Percentiles rank a stretch among this genome's conserved stretches.
phyloP scores from a whole-genome alignment of 2,797 vertebrate genomes.

The Lutjanus argentimaculatus region DNA sequence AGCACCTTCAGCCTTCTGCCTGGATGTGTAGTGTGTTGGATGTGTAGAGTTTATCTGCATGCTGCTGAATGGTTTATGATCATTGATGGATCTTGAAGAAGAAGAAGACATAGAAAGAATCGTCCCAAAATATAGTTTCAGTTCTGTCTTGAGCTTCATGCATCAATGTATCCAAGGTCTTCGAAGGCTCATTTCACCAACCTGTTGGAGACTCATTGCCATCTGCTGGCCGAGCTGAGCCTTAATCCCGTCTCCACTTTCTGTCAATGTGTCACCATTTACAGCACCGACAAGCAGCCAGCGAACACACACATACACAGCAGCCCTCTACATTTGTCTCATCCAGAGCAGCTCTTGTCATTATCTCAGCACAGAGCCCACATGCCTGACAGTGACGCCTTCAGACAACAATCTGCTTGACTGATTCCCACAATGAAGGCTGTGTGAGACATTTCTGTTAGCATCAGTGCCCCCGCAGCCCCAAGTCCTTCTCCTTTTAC shows the following conservation, averaged over 20 bases:
- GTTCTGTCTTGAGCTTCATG: neutral
- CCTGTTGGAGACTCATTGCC: constrained; percentile 74
- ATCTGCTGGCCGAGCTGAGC: constrained; percentile 73
- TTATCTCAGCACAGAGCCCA: constrained; percentile 3
- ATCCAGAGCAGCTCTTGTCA: constrained; percentile 8
- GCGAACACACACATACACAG: neutral
- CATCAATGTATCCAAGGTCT: neutral
- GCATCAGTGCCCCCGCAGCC: neutral
- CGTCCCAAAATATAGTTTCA: neutral
- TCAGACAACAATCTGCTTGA: constrained; percentile 20
- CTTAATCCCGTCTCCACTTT: constrained; percentile 24
- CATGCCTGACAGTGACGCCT: neutral
- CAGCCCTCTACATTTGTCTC: neutral
- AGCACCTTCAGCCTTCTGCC: neutral
- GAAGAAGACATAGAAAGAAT: neutral
- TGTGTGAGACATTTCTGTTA: constrained; percentile 7
- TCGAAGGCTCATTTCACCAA: constrained; percentile 12
- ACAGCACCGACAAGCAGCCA: constrained; percentile 8
- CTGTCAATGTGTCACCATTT: constrained; percentile 30
- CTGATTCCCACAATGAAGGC: constrained; percentile 24
- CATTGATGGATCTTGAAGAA: neutral
- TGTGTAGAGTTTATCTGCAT: neutral
- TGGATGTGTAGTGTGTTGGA: neutral
- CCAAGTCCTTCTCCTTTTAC: neutral
- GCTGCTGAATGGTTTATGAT: neutral